These are phyloP conservation scores for Meganola albula DNA, from an alignment of 2,888 invertebrate genomes.

Conservation along the genomic window DNA sequence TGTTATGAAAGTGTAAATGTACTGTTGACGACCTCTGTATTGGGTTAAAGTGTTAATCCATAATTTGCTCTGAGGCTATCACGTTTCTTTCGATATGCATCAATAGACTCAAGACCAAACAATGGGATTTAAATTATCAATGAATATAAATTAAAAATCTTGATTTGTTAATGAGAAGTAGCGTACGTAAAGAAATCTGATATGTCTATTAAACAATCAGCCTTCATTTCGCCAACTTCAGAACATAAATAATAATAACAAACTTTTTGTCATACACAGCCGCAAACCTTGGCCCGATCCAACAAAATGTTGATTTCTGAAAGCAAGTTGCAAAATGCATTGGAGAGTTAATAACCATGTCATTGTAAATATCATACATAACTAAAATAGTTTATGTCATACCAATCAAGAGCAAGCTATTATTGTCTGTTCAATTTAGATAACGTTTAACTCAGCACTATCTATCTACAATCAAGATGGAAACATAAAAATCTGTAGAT, in stretches of 20 bases:
- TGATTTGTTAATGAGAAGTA: too few relatives aligned
- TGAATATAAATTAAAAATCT: background rate
- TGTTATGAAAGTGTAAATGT: too few relatives aligned
- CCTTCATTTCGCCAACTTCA: background rate
- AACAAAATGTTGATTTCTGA: slow-evolving; percentile 21
- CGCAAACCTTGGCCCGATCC: slow-evolving; percentile 22
- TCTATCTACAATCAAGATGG: background rate
- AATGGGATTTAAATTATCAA: background rate
- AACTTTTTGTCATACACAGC: background rate
- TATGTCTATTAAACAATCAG: background rate
- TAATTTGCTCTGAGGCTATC: too few relatives aligned
- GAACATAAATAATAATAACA: background rate
- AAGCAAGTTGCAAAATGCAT: slow-evolving; percentile 20
- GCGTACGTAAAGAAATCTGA: background rate
- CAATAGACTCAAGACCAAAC: background rate
- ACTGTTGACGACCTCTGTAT: too few relatives aligned
- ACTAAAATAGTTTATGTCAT: background rate
- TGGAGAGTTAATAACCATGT: background rate
- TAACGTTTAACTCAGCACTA: background rate
- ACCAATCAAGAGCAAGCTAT: background rate
- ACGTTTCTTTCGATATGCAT: too few relatives aligned
- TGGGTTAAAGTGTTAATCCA: too few relatives aligned
- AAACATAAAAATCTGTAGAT: background rate
- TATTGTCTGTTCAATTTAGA: background rate
- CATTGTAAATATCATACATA: background rate